Evolutionary conservation across 2,797 vertebrate genomes (phyloP), one percentile per base, ranked within the genome.

Genomic region (Chelonia mydas): DNA sequence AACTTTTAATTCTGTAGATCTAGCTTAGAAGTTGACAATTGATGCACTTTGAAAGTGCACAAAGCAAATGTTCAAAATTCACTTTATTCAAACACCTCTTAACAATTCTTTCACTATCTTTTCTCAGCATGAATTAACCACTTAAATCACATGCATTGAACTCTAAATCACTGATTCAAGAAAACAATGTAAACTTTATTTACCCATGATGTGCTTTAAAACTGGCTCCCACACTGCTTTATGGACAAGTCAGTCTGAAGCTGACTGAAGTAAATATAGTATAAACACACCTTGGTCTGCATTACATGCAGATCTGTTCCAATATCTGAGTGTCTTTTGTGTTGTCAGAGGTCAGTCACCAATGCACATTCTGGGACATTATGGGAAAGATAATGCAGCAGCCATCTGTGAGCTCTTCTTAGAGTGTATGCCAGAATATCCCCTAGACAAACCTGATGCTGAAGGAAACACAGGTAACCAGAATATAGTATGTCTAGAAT

Each of bases 351-450:
- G 99, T 96, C 99, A 99, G 97, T 99, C 99, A 86, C 99, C 99
- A 12, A 99, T 99, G 98, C 99, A 99, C 81, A 98, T 99, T 93
- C 98, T 99, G 87, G 99, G 99, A 41, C 99, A 99, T 65, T 99
- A 99, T 65, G 99, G 99, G 94, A 99, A 99, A 96, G 99, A 99
- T 95, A 99, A 99, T 1, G 99, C 99, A 0, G 99, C 99, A 3
- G 99, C 99, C 97, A 99, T 99, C 96, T 99, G 99, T 97, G 99
- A 99, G 93, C 98, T 99, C 92, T 99, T 99, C 98, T 95, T 99
- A 93, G 99, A 99, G 98, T 99, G 99, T 95, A 99, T 99, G 99
- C 99, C 99, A 5, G 99, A 99, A 94, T 99, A 99, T 89, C 99
- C 99, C 74, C 98, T 99, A 49, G 99, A 99, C 97, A 99, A 99